These are phyloP conservation scores for Coregonus sp. DNA, from an alignment of 2,797 vertebrate genomes.

Conservation along the genomic window DNA sequence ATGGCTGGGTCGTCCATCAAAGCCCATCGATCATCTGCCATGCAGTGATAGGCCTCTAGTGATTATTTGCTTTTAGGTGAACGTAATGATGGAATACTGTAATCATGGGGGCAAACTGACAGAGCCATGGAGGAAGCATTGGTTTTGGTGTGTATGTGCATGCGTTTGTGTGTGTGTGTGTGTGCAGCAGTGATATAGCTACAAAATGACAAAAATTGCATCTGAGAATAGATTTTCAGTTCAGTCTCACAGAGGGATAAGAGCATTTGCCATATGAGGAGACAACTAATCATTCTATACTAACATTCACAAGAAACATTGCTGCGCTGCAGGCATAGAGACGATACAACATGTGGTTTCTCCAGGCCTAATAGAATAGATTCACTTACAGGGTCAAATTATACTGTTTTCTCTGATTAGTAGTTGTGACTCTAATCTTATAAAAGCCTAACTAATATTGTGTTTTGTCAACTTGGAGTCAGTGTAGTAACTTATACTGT, in stretches of 20 bases:
- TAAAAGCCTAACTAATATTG: too few relatives aligned
- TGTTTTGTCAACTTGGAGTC: too few relatives aligned
- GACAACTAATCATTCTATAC: conserved; percentile 78
- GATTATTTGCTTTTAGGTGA: conserved; percentile 85
- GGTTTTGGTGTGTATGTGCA: conserved; percentile 15
- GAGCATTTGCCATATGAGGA: conserved; percentile 75
- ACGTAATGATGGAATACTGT: conserved; percentile 74
- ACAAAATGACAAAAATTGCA: conserved; percentile 43
- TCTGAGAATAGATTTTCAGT: conserved; percentile 76
- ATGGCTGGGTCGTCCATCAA: conserved; percentile 75
- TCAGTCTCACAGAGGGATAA: conserved; percentile 64
- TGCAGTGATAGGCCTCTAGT: conserved; percentile 75
- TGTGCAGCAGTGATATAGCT: conserved; percentile 57
- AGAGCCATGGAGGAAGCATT: conserved; percentile 46
- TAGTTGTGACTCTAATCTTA: too few relatives aligned
- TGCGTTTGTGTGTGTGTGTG: conserved; percentile 21
- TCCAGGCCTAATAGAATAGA: too few relatives aligned
- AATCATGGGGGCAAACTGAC: conserved; percentile 66
- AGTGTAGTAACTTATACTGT: too few relatives aligned
- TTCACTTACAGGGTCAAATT: too few relatives aligned
- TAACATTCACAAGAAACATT: conserved; percentile 74
- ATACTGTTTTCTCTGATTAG: too few relatives aligned
- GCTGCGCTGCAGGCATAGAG: conserved; percentile 53
- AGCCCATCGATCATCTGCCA: conserved; percentile 80
- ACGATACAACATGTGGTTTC: conserved; percentile 30